Conservation (phyloP, 2,888 invertebrate genomes). For the Abrostola tripartita region DNA sequence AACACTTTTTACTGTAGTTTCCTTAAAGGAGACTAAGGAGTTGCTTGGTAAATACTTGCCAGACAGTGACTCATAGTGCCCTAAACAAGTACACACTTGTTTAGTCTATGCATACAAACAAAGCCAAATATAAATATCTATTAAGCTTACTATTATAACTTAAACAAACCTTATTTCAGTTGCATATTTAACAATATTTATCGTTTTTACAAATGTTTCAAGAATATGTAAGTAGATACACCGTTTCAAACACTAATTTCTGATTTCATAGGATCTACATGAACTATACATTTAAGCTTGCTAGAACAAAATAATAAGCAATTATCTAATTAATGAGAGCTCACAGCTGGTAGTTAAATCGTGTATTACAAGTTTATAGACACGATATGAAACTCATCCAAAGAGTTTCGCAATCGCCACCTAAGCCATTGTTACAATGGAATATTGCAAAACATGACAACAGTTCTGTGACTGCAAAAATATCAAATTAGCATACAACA, state of each 20-base stretch:
- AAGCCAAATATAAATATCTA: too few relatives aligned
- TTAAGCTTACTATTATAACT: too few relatives aligned
- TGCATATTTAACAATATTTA: too few relatives aligned
- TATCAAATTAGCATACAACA: constrained; percentile 22
- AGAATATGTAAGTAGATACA: too few relatives aligned
- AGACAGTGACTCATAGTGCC: neutral
- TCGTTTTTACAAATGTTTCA: too few relatives aligned
- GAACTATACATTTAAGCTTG: neutral
- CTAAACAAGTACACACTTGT: neutral
- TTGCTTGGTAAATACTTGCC: neutral
- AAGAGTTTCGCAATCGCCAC: constrained; percentile 35
- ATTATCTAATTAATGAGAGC: constrained; percentile 8
- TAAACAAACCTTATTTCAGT: too few relatives aligned
- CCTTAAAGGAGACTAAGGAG: neutral
- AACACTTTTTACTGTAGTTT: too few relatives aligned
- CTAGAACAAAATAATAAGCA: neutral
- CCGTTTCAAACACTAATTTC: too few relatives aligned
- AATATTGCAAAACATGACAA: constrained; percentile 42
- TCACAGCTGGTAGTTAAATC: constrained; percentile 33
- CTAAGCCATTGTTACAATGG: constrained; percentile 30
- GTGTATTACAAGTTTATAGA: constrained; percentile 6
- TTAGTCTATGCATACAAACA: neutral
- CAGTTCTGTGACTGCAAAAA: constrained; percentile 26
- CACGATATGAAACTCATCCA: constrained; percentile 24
- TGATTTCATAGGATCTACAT: too few relatives aligned